phyloP scores from a whole-genome alignment of 2,888 invertebrate genomes.

The Drosophila vallismaia region DNA sequence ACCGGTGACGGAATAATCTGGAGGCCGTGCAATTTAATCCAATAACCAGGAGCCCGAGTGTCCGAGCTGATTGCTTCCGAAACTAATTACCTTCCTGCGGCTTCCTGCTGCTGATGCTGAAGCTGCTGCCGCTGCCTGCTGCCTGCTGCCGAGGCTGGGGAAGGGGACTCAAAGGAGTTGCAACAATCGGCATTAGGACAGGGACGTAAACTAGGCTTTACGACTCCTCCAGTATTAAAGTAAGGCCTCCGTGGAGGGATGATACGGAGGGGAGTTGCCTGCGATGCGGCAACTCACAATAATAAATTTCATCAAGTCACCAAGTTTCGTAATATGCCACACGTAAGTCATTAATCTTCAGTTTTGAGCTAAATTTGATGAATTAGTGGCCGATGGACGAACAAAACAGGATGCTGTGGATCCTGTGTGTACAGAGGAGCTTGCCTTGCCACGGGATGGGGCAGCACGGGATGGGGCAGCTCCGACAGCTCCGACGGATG shows the following conservation, averaged over 20 bases:
- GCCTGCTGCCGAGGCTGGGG: neutral
- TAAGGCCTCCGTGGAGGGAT: neutral
- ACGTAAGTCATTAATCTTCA: slow-evolving; percentile 77
- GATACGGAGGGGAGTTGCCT: too few relatives aligned
- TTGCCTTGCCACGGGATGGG: slow-evolving; percentile 3
- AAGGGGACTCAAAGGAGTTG: slow-evolving; percentile 55
- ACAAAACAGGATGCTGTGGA: too few relatives aligned
- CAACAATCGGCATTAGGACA: slow-evolving; percentile 42
- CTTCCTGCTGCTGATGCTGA: too few relatives aligned
- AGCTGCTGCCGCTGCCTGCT: neutral
- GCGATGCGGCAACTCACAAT: slow-evolving; percentile 33
- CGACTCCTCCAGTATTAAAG: slow-evolving; percentile 34
- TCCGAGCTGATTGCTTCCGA: slow-evolving; percentile 30
- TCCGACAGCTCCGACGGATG: slow-evolving; percentile 33
- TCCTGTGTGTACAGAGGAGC: too few relatives aligned
- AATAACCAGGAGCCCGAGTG: slow-evolving; percentile 12
- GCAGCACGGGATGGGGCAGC: neutral
- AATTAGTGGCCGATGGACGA: slow-evolving; percentile 71
- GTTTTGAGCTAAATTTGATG: slow-evolving; percentile 77
- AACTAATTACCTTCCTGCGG: slow-evolving; percentile 32
- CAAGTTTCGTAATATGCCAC: slow-evolving; percentile 77
- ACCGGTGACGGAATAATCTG: neutral
- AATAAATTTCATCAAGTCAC: slow-evolving; percentile 78
- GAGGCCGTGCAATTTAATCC: slow-evolving; percentile 21
- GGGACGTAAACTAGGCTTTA: slow-evolving; percentile 47